These are phyloP conservation scores for Neopipo cinnamomea DNA, from an alignment of 2,113 vertebrate species.

Conservation along the genomic window DNA sequence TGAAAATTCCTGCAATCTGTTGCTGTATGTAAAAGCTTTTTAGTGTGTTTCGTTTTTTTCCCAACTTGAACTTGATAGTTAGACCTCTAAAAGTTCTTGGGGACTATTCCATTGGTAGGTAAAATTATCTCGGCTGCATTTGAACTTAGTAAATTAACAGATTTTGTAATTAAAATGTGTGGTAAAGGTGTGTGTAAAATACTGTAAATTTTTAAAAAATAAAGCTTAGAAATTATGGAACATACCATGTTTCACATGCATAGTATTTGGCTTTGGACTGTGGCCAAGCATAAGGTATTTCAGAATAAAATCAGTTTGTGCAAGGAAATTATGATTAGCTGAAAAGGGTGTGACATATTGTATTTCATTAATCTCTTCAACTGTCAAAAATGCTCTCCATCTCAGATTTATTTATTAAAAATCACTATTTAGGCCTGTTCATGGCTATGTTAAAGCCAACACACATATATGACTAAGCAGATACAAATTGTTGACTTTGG, in stretches of 20 bases:
- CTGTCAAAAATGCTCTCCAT: background rate
- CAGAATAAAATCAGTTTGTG: background rate
- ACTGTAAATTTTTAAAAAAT: background rate
- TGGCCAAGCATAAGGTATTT: background rate
- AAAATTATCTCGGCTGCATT: background rate
- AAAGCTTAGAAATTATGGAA: background rate
- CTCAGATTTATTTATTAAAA: background rate
- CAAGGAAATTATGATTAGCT: background rate
- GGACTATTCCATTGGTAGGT: background rate
- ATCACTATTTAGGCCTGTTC: background rate
- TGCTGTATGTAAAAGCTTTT: background rate
- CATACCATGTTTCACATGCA: background rate
- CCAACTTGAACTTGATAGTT: background rate
- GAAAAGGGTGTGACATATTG: background rate
- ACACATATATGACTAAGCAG: background rate
- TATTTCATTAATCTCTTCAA: background rate
- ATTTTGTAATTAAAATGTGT: background rate
- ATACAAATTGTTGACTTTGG: background rate
- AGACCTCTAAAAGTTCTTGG: background rate
- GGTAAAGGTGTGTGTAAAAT: background rate
- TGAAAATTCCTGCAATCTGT: background rate
- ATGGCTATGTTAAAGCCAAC: background rate
- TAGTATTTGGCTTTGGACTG: background rate
- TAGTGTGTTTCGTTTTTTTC: background rate
- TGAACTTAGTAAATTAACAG: background rate